Base-by-base conservation (phyloP, 1,140 invertebrate genomes). In the Hirudo medicinalis region DNA sequence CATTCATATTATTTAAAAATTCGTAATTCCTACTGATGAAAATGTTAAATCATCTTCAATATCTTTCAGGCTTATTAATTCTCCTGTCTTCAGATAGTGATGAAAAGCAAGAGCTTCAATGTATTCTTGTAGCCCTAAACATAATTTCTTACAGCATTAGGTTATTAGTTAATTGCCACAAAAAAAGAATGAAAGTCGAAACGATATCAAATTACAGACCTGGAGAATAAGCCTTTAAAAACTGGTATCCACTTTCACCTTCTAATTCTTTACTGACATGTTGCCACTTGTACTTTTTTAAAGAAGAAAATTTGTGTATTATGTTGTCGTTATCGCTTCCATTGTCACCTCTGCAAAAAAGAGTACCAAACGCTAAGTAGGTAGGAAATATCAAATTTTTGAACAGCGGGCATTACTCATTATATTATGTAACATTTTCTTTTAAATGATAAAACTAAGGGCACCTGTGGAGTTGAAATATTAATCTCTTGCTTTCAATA, bases 401-500 rank as follows among this genome's bases (percentile, higher is more conserved):
- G n/a, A n/a, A n/a, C n/a, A n/a, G n/a, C n/a, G 55, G 20, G 22
- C 22, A 53, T 71, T 22, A 53, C 2, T 55, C 19, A 22, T 53
- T 55, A 25, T 70, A 69, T 43, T 68, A 76, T 57, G 88, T 85
- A 70, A 81, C n/a, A n/a, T n/a, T n/a, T n/a, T n/a, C n/a, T n/a
- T n/a, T n/a, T n/a, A 80, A 70, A 15, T 27, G 71, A 69, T 22
- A 40, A 13, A 40, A 54, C 8, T 40, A 49, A 20, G 27, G 9
- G 0, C 19, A 63, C 43, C 89, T 88, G 77, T 94, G 91, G 19
- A 95, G 81, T 22, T 90, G 81, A 79, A 92, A 94, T 72, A 95
- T 95, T 20, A 90, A 88, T 74, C 91, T 84, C 79, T 95, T 95
- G 73, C 91, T 91, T 78, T 93, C 90, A 74, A 93, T 92, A 2